Conservation (phyloP, 2,888 invertebrate genomes). For the Steinernema hermaphroditum region DNA sequence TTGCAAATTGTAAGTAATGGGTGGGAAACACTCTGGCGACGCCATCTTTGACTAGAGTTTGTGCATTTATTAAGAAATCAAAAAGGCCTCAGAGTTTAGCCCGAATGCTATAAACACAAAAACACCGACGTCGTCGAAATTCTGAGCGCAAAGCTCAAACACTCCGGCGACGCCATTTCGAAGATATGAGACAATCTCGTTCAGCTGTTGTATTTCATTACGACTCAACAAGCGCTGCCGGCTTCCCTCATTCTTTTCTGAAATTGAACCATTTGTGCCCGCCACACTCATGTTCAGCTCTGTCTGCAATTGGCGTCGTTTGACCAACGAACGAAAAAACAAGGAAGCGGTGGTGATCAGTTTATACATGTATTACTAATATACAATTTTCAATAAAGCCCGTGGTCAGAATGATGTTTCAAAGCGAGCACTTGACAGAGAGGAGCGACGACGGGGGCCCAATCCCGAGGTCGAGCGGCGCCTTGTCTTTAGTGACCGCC, state of each 20-base stretch:
- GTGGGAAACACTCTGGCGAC: too few species aligned
- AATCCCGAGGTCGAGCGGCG: constrained; percentile 16
- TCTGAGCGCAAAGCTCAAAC: not conserved
- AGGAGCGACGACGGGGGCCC: constrained; percentile 18
- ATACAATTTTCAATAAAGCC: constrained; percentile 22
- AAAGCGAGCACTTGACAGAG: not conserved
- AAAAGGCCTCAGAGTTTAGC: too few species aligned
- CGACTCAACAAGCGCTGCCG: constrained; percentile 10
- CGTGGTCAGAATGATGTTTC: constrained; percentile 7
- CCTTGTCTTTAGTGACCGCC: not conserved
- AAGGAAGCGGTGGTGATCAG: constrained; percentile 12
- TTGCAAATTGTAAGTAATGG: too few species aligned
- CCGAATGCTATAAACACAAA: too few species aligned
- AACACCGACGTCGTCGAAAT: too few species aligned
- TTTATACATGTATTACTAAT: not conserved
- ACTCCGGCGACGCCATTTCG: not conserved
- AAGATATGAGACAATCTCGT: constrained; percentile 23
- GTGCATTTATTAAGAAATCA: too few species aligned
- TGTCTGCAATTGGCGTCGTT: not conserved
- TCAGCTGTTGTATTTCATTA: constrained; percentile 1
- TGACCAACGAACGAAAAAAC: constrained; percentile 6
- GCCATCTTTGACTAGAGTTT: too few species aligned
- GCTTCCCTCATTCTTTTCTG: not conserved
- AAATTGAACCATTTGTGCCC: constrained; percentile 11
- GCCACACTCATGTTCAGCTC: too few species aligned